Evolutionary conservation across 2,113 vertebrate species (phyloP).

Genomic region (Ceyx margarethae): DNA sequence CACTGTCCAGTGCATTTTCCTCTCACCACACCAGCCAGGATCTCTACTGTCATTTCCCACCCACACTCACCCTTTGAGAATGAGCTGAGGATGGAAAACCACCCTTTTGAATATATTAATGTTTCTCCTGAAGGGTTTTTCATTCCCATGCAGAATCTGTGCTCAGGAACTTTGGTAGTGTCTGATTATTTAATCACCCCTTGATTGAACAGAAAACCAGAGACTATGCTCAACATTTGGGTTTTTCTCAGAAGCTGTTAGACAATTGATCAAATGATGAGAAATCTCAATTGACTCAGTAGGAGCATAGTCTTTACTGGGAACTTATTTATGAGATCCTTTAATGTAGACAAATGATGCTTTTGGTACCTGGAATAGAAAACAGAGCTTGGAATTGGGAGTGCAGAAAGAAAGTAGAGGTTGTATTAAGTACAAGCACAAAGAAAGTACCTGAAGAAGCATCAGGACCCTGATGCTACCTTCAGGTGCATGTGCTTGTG

Average conservation of each 20-base stretch:
- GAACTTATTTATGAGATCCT: constrained; percentile 17
- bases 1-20: neutral
- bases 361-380: neutral
- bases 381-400: neutral
- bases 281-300: constrained; percentile 10
- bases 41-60: neutral
- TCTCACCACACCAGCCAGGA: neutral
- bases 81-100: neutral
- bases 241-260: neutral
- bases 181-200: neutral
- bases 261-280: neutral
- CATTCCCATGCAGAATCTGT: neutral
- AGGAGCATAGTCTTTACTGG: neutral
- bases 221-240: neutral
- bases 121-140: neutral
- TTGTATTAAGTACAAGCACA: neutral
- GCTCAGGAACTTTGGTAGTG: neutral
- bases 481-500: neutral
- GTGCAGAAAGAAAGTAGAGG: neutral
- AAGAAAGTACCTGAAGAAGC: neutral
- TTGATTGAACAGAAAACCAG: neutral
- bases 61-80: accelerated
- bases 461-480: neutral
- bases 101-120: neutral
- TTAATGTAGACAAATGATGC: constrained; percentile 20